These are phyloP conservation scores for Catalaphyllia jardinei DNA, from an alignment of 64 coral and sea anemone genomes.

Conservation along the genomic window DNA sequence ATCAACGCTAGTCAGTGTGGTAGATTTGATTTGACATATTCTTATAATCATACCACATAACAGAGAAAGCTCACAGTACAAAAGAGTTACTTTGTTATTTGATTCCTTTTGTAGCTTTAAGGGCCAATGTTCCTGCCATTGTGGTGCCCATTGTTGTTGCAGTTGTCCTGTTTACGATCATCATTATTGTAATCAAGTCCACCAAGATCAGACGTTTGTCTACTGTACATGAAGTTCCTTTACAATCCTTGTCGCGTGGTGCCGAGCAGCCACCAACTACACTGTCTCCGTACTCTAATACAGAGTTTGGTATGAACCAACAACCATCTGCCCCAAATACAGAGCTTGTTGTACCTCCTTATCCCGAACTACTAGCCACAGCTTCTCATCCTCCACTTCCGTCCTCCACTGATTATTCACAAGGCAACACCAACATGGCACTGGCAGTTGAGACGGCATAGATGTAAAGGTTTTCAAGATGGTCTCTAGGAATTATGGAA, in stretches of 20 bases:
- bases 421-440: not conserved
- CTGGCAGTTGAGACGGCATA: not conserved
- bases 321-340: not conserved
- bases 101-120: not conserved
- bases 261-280: not conserved
- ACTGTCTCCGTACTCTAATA: not conserved
- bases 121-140: not conserved
- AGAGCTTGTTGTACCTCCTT: not conserved
- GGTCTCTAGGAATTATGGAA: not conserved
- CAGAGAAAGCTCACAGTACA: not conserved
- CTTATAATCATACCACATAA: too few species aligned
- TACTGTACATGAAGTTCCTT: not conserved
- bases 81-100: not conserved
- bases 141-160: conserved; percentile 6
- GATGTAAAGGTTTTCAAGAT: not conserved
- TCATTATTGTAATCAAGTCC: not conserved
- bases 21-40: too few species aligned
- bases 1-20: too few species aligned
- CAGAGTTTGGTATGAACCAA: not conserved
- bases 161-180: not conserved
- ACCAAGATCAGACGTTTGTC: conserved; percentile 5
- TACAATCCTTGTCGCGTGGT: not conserved
- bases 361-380: not conserved
- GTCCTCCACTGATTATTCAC: not conserved
- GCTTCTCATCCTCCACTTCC: not conserved